These are phyloP conservation scores for Microcebus murinus DNA, from an alignment of 2,113 vertebrate genomes.

Conservation along the genomic window DNA sequence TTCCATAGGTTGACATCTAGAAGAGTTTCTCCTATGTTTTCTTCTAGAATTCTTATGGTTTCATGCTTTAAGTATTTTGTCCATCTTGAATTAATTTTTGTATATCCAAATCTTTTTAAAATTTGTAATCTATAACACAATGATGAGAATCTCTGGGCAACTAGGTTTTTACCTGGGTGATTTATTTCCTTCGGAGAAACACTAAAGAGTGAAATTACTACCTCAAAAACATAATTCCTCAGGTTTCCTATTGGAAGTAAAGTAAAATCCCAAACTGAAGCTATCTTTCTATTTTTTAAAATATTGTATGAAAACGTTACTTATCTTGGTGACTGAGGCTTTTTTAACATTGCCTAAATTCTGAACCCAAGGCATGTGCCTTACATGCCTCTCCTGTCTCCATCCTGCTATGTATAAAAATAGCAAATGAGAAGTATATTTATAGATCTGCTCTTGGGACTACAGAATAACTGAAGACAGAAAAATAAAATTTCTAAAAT, in stretches of 20 bases:
- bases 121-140: background rate
- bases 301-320: background rate
- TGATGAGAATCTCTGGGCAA: background rate
- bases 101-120: background rate
- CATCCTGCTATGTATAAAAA: background rate
- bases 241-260: background rate
- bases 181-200: background rate
- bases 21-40: too few relatives aligned
- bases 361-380: background rate
- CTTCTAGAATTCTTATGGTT: too few relatives aligned
- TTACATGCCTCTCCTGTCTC: background rate
- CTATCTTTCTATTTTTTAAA: background rate
- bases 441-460: background rate
- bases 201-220: background rate
- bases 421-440: background rate
- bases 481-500: slow-evolving; percentile 23
- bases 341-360: background rate
- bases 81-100: too few relatives aligned
- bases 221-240: background rate
- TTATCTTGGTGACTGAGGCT: background rate
- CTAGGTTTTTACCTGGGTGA: background rate
- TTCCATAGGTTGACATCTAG: too few relatives aligned
- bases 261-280: background rate
- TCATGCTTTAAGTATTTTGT: too few relatives aligned
- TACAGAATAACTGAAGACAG: slow-evolving; percentile 40